Percentiles rank a stretch among this genome's conserved stretches.
Evolutionary conservation across 2,888 invertebrate species (phyloP).

Genomic region (Polia nebulosa): DNA sequence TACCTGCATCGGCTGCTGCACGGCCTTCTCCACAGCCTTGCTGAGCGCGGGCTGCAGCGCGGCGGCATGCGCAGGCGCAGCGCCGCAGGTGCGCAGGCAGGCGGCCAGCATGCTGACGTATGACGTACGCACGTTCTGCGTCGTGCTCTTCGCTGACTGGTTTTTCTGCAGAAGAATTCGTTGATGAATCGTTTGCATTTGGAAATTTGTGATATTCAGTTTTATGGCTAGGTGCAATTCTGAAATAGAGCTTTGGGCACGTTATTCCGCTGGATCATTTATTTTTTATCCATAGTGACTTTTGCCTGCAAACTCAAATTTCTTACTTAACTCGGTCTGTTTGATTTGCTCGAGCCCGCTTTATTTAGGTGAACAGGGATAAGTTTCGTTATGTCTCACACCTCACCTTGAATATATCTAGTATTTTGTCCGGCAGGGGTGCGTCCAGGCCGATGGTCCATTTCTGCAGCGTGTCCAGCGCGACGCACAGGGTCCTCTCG

Average conservation of each 20-base stretch:
- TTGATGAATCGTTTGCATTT: background rate
- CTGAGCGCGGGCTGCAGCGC: slow-evolving; percentile 92
- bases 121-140: slow-evolving; percentile 94
- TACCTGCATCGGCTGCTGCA: slow-evolving; percentile 94
- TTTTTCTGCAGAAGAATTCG: slow-evolving; percentile 91
- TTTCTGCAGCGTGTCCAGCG: slow-evolving; percentile 94
- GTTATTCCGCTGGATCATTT: background rate
- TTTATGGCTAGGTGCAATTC: background rate
- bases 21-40: slow-evolving; percentile 94
- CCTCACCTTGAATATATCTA: slow-evolving; percentile 73
- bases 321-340: too few species aligned
- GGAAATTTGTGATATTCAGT: background rate
- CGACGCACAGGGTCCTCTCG: slow-evolving; percentile 96
- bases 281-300: too few species aligned
- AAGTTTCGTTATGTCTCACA: too few species aligned
- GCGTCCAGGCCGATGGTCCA: slow-evolving; percentile 92
- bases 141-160: slow-evolving; percentile 94
- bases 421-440: slow-evolving; percentile 70
- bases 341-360: too few species aligned
- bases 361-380: too few species aligned
- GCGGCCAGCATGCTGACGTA: slow-evolving; percentile 95
- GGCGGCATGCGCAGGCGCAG: slow-evolving; percentile 79
- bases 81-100: slow-evolving; percentile 92
- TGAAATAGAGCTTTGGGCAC: background rate
- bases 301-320: too few species aligned